Percentiles rank a stretch among this genome's conserved stretches.
These are phyloP conservation scores for Microcebus ravelobensis DNA, from an alignment of 2,113 vertebrate species.

Conservation along the genomic window DNA sequence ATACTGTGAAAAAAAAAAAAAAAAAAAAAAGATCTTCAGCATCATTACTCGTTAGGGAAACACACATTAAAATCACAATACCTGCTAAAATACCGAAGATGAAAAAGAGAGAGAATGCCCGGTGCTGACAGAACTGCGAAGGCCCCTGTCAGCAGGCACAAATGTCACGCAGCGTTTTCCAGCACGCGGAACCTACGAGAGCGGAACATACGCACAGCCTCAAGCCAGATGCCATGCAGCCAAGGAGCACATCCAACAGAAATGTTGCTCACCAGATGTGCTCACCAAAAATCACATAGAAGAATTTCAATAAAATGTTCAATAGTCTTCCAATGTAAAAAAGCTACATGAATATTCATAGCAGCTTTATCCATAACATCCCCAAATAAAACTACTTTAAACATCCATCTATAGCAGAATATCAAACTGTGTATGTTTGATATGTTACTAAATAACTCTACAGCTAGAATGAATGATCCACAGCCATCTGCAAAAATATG, in stretches of 20 bases:
- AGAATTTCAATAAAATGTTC: neutral
- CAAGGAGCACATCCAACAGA: neutral
- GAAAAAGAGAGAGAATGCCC: neutral
- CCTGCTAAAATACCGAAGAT: neutral
- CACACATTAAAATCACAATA: neutral
- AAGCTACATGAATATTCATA: neutral
- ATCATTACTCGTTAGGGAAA: neutral
- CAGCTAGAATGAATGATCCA: neutral
- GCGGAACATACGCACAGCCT: rapidly evolving
- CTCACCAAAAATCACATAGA: neutral
- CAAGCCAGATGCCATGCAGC: neutral
- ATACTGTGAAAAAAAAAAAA: too few relatives aligned
- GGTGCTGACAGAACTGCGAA: neutral
- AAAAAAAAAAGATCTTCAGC: too few relatives aligned
- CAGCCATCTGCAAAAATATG: neutral
- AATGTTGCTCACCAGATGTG: too few relatives aligned
- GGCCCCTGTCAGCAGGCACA: neutral
- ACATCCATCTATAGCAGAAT: neutral
- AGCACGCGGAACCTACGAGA: rapidly evolving
- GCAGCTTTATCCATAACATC: neutral
- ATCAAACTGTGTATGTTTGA: neutral
- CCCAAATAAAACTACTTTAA: neutral
- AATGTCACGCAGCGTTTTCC: neutral
- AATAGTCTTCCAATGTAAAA: neutral
- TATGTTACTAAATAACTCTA: neutral